Evolutionary conservation across 2,888 invertebrate species (phyloP), one percentile per base, ranked within the genome.

Genomic region (Leptopilina myrica): DNA sequence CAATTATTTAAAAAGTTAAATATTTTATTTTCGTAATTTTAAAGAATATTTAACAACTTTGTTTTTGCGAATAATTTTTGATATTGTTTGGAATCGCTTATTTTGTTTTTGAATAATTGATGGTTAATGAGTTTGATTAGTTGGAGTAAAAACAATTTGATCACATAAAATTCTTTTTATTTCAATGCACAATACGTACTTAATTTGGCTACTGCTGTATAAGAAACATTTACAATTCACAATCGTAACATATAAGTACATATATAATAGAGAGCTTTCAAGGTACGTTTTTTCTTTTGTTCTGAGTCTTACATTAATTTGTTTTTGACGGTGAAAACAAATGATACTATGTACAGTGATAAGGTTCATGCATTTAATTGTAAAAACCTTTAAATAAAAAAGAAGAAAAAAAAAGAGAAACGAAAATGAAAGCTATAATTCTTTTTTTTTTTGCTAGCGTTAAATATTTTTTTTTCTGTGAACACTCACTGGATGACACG

Each of bases 121-220:
- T 20, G 6, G 15, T 15, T 15, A 15, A 43, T 62, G 8, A 20
- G 20, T n/a, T 9, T 20, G 9, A 62, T 62, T 20, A 62, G 1
- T 15, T n/a, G 8, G 9, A 62, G 15, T 20, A 20, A 62, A 9
- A 62, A 62, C 59, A 59, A 15, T 62, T 33, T 64, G 5, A 14
- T 73, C 26, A 73, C 69, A 73, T 73, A 53, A 73, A 73, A 73
- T 73, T 73, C 53, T 73, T 53, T 73, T 73, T 73, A 73, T 73
- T 73, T 73, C 53, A 49, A 33, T 53, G 33, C 53, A 53, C 33
- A 73, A 33, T 73, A 73, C 53, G 53, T 56, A 56, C 53, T 73
- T 53, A 73, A 15, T 67, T 15, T 67, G 15, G 46, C 49, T 53
- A 26, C 56, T n/a, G 69, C 56, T 53, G 69, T 33, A 49, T 53